A percentile compares a stretch with the other conserved stretches of the same genome.
phyloP scores from a whole-genome alignment of 2,888 invertebrate genomes.

The Aspidiotus rigidus region DNA sequence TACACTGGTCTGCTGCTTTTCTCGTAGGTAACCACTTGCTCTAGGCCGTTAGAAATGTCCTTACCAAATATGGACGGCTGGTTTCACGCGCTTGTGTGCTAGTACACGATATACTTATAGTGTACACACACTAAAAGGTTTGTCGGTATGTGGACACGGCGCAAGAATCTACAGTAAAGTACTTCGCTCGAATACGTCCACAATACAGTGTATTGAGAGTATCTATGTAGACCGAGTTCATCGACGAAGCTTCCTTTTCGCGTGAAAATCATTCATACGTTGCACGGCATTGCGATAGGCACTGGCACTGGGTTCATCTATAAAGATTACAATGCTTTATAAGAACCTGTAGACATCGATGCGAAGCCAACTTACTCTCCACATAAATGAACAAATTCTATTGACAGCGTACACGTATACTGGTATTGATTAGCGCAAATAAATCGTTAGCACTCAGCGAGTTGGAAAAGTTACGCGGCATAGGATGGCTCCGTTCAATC shows the following conservation, averaged over 20 bases:
- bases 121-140: slow-evolving; percentile 25
- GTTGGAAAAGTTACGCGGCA: too few species aligned
- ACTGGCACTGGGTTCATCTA: too few species aligned
- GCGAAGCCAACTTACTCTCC: too few species aligned
- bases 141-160: slow-evolving; percentile 25
- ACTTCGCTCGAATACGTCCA: slow-evolving; percentile 16
- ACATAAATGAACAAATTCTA: too few species aligned
- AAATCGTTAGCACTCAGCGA: too few species aligned
- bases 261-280: slow-evolving; percentile 13
- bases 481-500: too few species aligned
- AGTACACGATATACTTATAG: slow-evolving; percentile 8
- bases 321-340: too few species aligned
- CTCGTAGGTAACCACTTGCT: slow-evolving; percentile 28
- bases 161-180: not conserved
- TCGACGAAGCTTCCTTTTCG: slow-evolving; percentile 22
- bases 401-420: too few species aligned
- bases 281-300: too few species aligned
- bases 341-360: too few species aligned
- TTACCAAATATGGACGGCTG: slow-evolving; percentile 31
- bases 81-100: slow-evolving; percentile 18
- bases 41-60: slow-evolving; percentile 32
- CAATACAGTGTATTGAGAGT: not conserved
- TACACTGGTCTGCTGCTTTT: slow-evolving; percentile 27
- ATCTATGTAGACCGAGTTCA: not conserved
- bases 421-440: too few species aligned